phyloP scores from a whole-genome alignment of 2,797 vertebrate species.

The Acanthurus lineatus region DNA sequence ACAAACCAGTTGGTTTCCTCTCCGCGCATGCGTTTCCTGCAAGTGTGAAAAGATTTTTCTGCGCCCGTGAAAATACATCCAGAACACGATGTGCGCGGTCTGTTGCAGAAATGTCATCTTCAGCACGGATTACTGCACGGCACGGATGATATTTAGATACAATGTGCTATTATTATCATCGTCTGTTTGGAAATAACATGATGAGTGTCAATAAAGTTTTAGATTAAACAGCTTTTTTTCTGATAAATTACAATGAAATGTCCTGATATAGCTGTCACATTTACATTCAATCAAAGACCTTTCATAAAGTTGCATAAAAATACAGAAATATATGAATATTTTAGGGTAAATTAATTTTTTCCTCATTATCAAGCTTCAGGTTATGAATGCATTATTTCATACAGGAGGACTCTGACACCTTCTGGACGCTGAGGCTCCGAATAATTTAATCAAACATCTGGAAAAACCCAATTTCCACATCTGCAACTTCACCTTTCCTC shows the following conservation, averaged over 20 bases:
- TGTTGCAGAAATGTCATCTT: conserved; percentile 26
- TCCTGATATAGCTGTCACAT: neutral
- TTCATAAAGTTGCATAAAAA: neutral
- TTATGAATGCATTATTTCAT: neutral
- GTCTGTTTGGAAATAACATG: neutral
- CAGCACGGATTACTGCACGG: conserved; percentile 1
- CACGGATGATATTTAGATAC: neutral
- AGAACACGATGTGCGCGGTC: conserved; percentile 56
- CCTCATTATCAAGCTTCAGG: neutral
- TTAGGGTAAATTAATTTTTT: neutral
- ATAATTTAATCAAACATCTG: conserved; percentile 59
- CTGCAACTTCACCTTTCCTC: neutral
- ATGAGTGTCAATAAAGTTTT: neutral
- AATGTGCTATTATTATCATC: neutral
- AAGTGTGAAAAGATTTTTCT: conserved; percentile 78
- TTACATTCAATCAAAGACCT: rapidly evolving
- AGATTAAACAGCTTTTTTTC: neutral
- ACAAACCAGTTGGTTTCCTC: conserved; percentile 70
- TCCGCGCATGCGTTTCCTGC: conserved; percentile 79
- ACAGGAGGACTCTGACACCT: neutral
- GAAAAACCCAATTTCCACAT: conserved; percentile 12
- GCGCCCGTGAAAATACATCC: conserved; percentile 41
- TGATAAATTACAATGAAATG: too few relatives aligned
- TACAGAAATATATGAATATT: neutral
- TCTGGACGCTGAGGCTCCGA: neutral